Percentiles rank a stretch among this genome's conserved stretches.
Conservation (phyloP, 2,888 invertebrate genomes). For the Plebejus anna region DNA sequence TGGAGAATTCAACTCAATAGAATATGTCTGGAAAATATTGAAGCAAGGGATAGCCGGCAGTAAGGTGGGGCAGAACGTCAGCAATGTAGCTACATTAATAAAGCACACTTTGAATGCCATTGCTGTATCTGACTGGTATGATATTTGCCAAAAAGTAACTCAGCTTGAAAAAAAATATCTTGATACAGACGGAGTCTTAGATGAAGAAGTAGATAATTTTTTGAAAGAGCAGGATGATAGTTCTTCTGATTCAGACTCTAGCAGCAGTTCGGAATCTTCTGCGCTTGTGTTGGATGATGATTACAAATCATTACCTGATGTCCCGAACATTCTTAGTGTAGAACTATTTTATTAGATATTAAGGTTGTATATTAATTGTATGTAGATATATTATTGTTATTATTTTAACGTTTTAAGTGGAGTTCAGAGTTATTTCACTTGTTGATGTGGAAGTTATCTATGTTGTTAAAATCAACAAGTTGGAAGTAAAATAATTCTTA, state of each 20-base stretch:
- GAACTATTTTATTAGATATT: conserved; percentile 8
- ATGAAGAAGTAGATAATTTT: not conserved
- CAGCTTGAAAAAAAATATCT: conserved; percentile 11
- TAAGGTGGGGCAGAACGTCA: conserved; percentile 3
- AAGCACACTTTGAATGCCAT: not conserved
- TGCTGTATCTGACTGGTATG: not conserved
- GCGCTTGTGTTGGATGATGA: not conserved
- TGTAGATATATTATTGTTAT: not conserved
- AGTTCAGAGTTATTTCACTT: not conserved
- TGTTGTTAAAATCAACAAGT: no score
- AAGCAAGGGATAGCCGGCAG: not conserved
- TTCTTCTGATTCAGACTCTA: not conserved
- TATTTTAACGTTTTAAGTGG: not conserved
- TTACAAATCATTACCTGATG: not conserved
- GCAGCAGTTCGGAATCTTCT: not conserved
- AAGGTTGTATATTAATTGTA: not conserved
- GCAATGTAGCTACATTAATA: not conserved
- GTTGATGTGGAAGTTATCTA: not conserved
- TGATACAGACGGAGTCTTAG: not conserved
- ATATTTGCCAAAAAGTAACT: not conserved
- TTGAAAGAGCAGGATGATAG: not conserved
- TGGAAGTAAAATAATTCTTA: no score
- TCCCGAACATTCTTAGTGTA: conserved; percentile 1
- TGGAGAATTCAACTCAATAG: not conserved
- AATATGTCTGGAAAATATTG: conserved; percentile 1